A percentile compares a stretch with the other conserved stretches of the same genome.
Evolutionary conservation across 2,888 invertebrate genomes (phyloP).

Genomic region (Tricholauxania praeusta): DNA sequence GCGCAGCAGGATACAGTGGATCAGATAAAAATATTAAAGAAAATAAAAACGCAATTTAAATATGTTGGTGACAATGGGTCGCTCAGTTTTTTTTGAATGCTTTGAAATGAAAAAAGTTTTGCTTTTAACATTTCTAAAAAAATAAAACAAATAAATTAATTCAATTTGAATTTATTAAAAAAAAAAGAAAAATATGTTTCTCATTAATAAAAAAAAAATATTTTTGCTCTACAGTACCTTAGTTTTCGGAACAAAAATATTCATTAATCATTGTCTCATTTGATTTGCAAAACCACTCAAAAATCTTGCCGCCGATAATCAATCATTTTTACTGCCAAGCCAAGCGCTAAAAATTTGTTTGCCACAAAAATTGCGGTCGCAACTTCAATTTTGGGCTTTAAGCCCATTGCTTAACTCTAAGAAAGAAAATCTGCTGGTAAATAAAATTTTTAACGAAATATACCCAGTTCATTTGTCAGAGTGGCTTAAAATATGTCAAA

Average conservation of each 20-base stretch:
- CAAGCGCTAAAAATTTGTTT: not conserved
- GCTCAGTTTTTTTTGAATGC: too few relatives aligned
- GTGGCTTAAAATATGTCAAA: conserved; percentile 16
- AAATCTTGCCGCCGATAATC: conserved; percentile 20
- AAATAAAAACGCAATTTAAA: too few relatives aligned
- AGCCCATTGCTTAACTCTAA: not conserved
- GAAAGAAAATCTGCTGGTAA: not conserved
- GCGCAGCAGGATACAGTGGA: not conserved
- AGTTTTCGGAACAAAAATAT: not conserved
- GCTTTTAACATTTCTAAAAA: too few relatives aligned
- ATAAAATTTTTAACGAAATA: not conserved
- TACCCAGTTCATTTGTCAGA: conserved; percentile 23
- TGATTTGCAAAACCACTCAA: conserved; percentile 8
- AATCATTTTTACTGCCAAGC: conserved; percentile 11
- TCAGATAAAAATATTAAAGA: not conserved
- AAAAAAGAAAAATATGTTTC: not conserved
- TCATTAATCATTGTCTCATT: conserved; percentile 26
- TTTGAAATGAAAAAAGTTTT: too few relatives aligned
- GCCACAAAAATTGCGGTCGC: not conserved
- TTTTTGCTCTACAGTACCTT: conserved; percentile 4
- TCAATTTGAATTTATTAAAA: not conserved
- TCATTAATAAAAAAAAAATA: not conserved
- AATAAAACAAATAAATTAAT: too few relatives aligned
- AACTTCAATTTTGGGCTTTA: not conserved
- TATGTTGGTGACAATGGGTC: too few relatives aligned